Percentiles rank a stretch among this genome's conserved stretches.
Evolutionary conservation across 2,797 vertebrate species (phyloP).

Genomic region (Takifugu ocellatus): DNA sequence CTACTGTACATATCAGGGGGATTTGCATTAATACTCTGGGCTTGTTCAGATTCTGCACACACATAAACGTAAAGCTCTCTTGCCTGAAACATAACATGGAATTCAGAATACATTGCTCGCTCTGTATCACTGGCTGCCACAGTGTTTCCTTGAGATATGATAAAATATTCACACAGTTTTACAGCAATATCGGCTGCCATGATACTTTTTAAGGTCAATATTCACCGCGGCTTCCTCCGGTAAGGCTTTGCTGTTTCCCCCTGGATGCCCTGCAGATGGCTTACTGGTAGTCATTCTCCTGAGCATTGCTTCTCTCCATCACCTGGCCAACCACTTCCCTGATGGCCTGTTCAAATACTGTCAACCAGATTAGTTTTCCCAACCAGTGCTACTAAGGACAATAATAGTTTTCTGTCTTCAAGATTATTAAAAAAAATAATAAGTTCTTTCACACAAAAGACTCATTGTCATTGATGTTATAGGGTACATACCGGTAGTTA

Average conservation of each 20-base stretch:
- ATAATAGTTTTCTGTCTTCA: slow-evolving; percentile 8
- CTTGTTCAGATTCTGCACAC: slow-evolving; percentile 18
- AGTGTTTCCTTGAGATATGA: slow-evolving; percentile 47
- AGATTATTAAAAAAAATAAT: slow-evolving; percentile 63
- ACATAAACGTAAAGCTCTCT: slow-evolving; percentile 19
- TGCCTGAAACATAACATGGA: slow-evolving; percentile 12
- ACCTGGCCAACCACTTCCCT: slow-evolving; percentile 28
- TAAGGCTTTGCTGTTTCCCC: slow-evolving; percentile 35
- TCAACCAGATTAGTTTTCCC: slow-evolving; percentile 50
- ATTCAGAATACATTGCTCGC: slow-evolving; percentile 12
- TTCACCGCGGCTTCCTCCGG: slow-evolving; percentile 38
- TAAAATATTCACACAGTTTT: slow-evolving; percentile 60
- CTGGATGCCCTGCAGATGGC: slow-evolving; percentile 46
- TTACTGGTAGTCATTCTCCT: slow-evolving; percentile 41
- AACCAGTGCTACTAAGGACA: slow-evolving; percentile 41
- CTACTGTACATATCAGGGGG: slow-evolving; percentile 33
- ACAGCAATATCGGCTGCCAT: slow-evolving; percentile 50
- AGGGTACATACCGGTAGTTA: slow-evolving; percentile 20
- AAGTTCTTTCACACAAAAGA: slow-evolving; percentile 57
- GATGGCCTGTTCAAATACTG: slow-evolving; percentile 43
- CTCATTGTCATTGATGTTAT: slow-evolving; percentile 63
- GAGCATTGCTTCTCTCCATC: slow-evolving; percentile 44
- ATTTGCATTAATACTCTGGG: slow-evolving; percentile 48
- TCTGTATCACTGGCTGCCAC: slow-evolving; percentile 26
- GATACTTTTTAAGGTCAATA: slow-evolving; percentile 60